Evolutionary conservation across 2,888 invertebrate species (phyloP).

Genomic region (Drosophila sordidapex): DNA sequence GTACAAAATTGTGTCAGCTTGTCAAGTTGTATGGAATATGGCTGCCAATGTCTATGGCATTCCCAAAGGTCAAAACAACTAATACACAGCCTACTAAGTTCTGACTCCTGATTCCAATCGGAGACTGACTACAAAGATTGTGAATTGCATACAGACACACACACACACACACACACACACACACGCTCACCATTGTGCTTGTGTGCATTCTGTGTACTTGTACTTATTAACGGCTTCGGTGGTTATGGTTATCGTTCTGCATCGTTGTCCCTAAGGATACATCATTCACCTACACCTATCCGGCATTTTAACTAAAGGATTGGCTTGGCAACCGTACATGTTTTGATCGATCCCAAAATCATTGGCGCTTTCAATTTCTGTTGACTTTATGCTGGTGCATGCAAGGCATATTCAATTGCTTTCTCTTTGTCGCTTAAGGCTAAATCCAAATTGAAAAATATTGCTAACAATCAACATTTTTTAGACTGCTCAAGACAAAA

Average conservation of each 20-base stretch:
- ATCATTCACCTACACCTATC: conserved; percentile 36
- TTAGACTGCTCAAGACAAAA: not conserved
- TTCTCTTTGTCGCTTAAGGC: not conserved
- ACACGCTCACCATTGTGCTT: not conserved
- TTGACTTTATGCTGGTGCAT: not conserved
- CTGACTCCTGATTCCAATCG: conserved; percentile 6
- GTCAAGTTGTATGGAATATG: conserved; percentile 57
- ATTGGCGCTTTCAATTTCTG: not conserved
- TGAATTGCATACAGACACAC: not conserved
- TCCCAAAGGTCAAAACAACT: conserved; percentile 15
- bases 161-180: not conserved
- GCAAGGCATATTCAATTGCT: not conserved
- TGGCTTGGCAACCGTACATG: not conserved
- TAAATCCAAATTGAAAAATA: not conserved
- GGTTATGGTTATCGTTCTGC: conserved; percentile 39
- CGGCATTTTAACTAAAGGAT: conserved; percentile 23
- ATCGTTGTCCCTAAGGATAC: conserved; percentile 24
- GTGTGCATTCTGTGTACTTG: conserved; percentile 4
- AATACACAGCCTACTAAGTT: conserved; percentile 38
- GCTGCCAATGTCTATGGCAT: conserved; percentile 31
- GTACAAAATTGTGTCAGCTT: conserved; percentile 61
- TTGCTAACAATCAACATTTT: not conserved
- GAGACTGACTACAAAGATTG: conserved; percentile 1
- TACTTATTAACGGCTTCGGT: conserved; percentile 27
- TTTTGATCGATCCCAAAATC: not conserved